These are phyloP conservation scores for Cyaniris semiargus DNA, from an alignment of 2,888 invertebrate species.

Conservation along the genomic window DNA sequence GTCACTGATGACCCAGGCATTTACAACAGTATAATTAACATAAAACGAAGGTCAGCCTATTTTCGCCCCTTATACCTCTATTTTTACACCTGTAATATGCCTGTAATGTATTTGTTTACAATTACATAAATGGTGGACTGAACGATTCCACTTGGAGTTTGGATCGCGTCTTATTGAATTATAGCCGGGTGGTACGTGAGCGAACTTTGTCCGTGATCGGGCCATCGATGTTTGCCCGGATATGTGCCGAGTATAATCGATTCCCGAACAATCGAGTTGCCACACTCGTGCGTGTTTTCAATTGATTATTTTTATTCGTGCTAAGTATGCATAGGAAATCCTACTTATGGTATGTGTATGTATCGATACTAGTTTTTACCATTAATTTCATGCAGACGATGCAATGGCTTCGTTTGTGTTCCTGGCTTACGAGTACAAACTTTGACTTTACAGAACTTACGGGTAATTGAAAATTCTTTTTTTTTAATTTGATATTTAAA, in stretches of 20 bases:
- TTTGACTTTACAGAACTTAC: no score
- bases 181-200: constrained; percentile 65
- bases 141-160: constrained; percentile 58
- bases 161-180: constrained; percentile 72
- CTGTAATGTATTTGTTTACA: constrained; percentile 39
- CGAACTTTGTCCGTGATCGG: constrained; percentile 53
- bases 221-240: constrained; percentile 67
- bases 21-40: no score
- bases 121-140: constrained; percentile 50
- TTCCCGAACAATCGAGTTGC: constrained; percentile 61
- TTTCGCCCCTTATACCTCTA: background rate
- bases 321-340: no score
- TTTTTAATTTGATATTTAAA: no score
- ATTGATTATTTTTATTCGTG: constrained; percentile 31
- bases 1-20: no score
- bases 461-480: no score
- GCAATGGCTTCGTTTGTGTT: no score
- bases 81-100: constrained; percentile 1
- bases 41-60: no score
- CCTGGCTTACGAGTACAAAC: no score
- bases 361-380: no score
- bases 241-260: constrained; percentile 70
- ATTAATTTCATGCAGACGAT: no score
- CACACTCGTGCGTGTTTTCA: constrained; percentile 48
- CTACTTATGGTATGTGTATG: no score